A percentile compares a stretch with the other conserved stretches of the same genome.
These are phyloP conservation scores for Orientallactaga sibirica DNA, from an alignment of 2,797 vertebrate species.

Conservation along the genomic window DNA sequence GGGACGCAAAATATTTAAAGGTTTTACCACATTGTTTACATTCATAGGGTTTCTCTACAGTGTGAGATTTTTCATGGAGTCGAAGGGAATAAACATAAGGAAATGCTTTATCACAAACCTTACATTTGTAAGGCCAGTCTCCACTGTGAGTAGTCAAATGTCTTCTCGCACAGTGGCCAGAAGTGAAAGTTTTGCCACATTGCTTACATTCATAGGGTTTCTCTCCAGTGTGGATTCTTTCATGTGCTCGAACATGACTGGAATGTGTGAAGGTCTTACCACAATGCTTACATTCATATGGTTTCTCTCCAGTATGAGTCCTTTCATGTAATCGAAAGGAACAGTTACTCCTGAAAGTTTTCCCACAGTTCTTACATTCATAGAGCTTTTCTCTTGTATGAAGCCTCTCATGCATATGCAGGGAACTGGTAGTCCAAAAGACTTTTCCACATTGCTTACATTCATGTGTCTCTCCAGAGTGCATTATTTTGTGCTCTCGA, in stretches of 20 bases:
- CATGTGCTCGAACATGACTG: neutral
- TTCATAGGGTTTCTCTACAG: neutral
- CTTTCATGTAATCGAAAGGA: neutral
- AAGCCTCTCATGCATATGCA: neutral
- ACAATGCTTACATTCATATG: neutral
- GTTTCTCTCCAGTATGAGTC: neutral
- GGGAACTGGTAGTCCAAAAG: neutral
- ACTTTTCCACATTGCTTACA: slow-evolving; percentile 1
- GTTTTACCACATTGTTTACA: neutral
- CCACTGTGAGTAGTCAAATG: neutral
- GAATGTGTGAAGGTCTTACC: neutral
- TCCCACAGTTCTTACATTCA: neutral
- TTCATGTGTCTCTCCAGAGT: neutral
- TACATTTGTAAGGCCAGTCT: neutral
- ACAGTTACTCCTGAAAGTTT: neutral
- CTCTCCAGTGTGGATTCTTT: neutral
- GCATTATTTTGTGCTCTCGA: neutral
- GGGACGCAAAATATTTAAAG: neutral
- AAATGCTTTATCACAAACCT: neutral
- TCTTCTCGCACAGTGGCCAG: neutral
- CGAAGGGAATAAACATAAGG: neutral
- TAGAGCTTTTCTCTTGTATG: neutral
- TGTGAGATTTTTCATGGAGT: neutral
- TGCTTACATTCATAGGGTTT: neutral
- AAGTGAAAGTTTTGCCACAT: slow-evolving; percentile 3